Base-by-base conservation (phyloP, 2,113 vertebrate species). In the Gadus macrocephalus region DNA sequence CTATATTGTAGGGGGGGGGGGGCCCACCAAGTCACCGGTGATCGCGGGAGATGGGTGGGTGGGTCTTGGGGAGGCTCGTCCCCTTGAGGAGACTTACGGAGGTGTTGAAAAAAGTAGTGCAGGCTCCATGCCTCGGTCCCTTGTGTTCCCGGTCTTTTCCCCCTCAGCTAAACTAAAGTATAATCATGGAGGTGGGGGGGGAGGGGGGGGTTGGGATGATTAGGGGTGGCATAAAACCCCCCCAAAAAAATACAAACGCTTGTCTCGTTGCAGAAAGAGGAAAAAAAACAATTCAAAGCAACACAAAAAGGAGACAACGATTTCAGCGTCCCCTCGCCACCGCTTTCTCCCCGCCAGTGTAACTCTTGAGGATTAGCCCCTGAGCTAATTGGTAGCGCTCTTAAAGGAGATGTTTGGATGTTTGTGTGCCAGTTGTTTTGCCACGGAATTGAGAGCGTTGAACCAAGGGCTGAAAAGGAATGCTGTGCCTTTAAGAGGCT, bases 401-500 rank as follows among this genome's bases (percentile, higher is more conserved):
- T 80, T 85, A 78, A 86, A 85, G 76, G 85, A 84, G 78, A 85
- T 89, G 88, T 90, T 88, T 88, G 82, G 80, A 79, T 86, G 82
- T 88, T 89, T 89, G 81, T 64, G 81, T 90, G 86, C 81, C 86
- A 89, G 83, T 87, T 89, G 88, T 88, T 89, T 84, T 87, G 82
- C 81, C 77, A 80, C 38, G 74, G 81, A 82, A 88, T 75, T 85
- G 64, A 79, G 72, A 73, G 82, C 85, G 81, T 66, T 77, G 82
- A 74, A 72, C 64, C 20, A 61, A 64, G 53, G 65, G 67, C 73
- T 83, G 78, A 87, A 88, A 86, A 78, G 82, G 87, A 89, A 83
- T 78, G 75, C 91, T 93, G 91, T 89, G 86, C 89, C 91, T 92
- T 92, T 93, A 92, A 92, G 91, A 89, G 91, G 89, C 89, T 67